Conservation (phyloP, 2,888 invertebrate genomes). For the Aethes cnicana region DNA sequence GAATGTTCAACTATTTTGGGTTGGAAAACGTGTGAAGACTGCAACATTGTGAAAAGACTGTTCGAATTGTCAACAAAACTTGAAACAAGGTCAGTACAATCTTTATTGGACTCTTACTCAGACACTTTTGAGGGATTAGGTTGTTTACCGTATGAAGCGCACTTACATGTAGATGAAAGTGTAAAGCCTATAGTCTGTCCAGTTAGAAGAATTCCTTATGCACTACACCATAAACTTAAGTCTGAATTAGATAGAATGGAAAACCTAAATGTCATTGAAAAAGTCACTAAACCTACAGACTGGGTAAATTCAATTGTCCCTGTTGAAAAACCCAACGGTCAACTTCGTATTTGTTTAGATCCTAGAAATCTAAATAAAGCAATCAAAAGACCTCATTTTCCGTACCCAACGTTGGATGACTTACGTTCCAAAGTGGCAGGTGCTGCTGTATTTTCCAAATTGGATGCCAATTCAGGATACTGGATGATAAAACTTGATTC, state of each 20-base stretch:
- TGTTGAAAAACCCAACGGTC: conserved; percentile 32
- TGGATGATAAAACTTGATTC: background rate
- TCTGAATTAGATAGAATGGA: too few species aligned
- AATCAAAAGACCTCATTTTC: conserved; percentile 1
- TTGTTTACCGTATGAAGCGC: conserved; percentile 13
- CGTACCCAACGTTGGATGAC: conserved; percentile 1
- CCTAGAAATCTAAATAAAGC: conserved; percentile 4
- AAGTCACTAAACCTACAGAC: too few species aligned
- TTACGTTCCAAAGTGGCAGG: too few species aligned
- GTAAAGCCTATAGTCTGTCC: conserved; percentile 20
- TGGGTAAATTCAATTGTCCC: too few species aligned
- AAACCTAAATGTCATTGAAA: too few species aligned
- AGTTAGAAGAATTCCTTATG: conserved; percentile 33
- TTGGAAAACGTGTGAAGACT: conserved; percentile 10
- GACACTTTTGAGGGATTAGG: conserved; percentile 26
- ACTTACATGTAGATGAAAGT: conserved; percentile 10
- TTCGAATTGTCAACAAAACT: background rate
- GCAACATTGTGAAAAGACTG: conserved; percentile 20
- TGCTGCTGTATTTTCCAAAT: too few species aligned
- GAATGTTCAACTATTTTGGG: conserved; percentile 17
- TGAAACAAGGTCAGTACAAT: background rate
- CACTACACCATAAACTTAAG: conserved; percentile 32
- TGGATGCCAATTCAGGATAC: background rate
- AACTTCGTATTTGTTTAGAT: conserved; percentile 3
- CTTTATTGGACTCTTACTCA: conserved; percentile 8